Evolutionary conservation across 2,113 vertebrate species (phyloP), one percentile per base, ranked within the genome.

Genomic region (Ammodytes marinus): DNA sequence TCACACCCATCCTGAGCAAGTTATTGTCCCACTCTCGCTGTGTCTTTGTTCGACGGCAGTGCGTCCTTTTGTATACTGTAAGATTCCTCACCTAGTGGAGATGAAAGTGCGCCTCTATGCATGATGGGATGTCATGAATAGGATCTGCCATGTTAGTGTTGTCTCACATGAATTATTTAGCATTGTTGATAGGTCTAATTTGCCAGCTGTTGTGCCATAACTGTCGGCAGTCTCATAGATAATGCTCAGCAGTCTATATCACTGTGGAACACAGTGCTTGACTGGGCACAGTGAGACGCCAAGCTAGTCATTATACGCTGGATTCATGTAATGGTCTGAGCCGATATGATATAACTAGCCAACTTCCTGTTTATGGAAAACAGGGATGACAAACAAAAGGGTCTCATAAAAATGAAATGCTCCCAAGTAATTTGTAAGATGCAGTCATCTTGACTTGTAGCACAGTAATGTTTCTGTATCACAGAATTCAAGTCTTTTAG

Each of bases 161-260:
- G 92, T 92, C 90, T 90, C 89, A 86, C 88, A 93, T 94, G 93
- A 93, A 94, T 94, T 94, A 94, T 94, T 94, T 90, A 94, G 86
- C 90, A 92, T 92, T 68, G 73, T 59, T 94, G 93, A 94, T 94
- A 84, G 92, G 90, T 92, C 92, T 94, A 92, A 94, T 94, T 94
- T 94, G 91, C 93, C 93, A 94, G 93, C 93, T 94, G 93, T 94
- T 94, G 92, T 94, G 88, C 88, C 90, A 91, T 92, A 92, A 92
- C 91, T 89, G 89, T 92, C 89, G 67, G 80, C 89, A 88, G 89
- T 69, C 88, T 90, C 85, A 78, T 89, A 81, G 91, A 91, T 93
- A 93, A 93, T 86, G 90, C 92, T 91, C 88, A 89, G 88, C 91
- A 77, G 89, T 87, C 90, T 89, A 79, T 82, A 93, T 91, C 87